Base-by-base conservation (phyloP, 1,140 invertebrate genomes). In the Drosophila tropicalis region DNA sequence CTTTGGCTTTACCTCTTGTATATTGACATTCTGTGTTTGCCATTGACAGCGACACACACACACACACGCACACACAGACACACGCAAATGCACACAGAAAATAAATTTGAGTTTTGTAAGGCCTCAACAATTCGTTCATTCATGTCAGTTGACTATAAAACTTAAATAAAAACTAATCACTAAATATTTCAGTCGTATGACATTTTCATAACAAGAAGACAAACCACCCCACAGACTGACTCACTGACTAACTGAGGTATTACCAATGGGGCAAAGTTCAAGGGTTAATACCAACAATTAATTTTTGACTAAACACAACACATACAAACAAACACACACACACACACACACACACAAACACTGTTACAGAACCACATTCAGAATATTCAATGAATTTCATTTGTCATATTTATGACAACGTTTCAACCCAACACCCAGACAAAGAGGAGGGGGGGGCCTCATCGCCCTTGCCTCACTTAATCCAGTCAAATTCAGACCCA, bases 321-420 rank as follows among this genome's bases (percentile, higher is more conserved):
- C 15, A 19, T 17, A 47, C 15, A 17, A 15, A 17, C n/a, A 17
- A 4, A 17, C 15, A 17, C 17, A 47, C n/a, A 22, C 44, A 51
- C 17, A 22, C n/a, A n/a, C n/a, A n/a, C n/a, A n/a, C n/a, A n/a
- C n/a, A n/a, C n/a, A n/a, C n/a, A n/a, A n/a, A 7, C 19, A 6
- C 7, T 9, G 6, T 3, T 22, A 19, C 41, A 47, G 44, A 19
- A 51, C 17, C 44, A 19, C 44, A 51, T 51, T 51, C 44, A 51
- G 44, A 51, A 51, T 51, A 51, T 51, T 51, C 10, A 77, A 77
- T 77, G 75, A 64, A 66, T 77, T 67, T 41, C 70, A 77, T 25
- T 77, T 71, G 74, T 77, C 75, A 77, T 77, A 67, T 77, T 77
- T 77, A 77, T 77, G 74, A 68, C 75, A 58, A 51, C 62, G 51